phyloP scores from a whole-genome alignment of 2,797 vertebrate genomes.

The Microctenopoma lineatum region DNA sequence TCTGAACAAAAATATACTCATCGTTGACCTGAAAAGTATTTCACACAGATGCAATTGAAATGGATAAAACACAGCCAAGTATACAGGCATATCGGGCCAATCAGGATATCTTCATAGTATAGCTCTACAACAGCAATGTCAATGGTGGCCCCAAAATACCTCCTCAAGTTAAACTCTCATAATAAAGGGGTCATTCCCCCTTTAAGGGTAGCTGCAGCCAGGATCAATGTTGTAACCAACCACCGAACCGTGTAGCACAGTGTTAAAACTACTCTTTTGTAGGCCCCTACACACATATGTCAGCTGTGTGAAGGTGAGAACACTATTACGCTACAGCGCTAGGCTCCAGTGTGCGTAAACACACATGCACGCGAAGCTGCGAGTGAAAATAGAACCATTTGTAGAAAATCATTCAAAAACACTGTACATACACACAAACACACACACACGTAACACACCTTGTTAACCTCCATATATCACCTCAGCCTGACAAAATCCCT shows the following conservation, averaged over 20 bases:
- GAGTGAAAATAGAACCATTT: conserved; percentile 7
- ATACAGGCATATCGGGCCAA: too few relatives aligned
- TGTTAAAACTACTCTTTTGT: not conserved
- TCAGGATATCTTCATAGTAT: not conserved
- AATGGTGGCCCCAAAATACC: not conserved
- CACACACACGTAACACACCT: conserved; percentile 25
- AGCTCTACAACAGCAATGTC: not conserved
- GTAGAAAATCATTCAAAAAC: conserved; percentile 33
- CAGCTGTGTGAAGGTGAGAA: not conserved
- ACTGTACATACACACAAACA: not conserved
- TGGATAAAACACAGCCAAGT: too few relatives aligned
- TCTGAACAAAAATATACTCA: too few relatives aligned
- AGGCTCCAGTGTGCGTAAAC: not conserved
- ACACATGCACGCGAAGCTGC: not conserved
- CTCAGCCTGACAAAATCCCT: conserved; percentile 45
- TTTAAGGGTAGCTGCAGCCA: not conserved
- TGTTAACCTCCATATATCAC: conserved; percentile 64
- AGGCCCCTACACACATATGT: not conserved
- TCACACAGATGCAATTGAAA: too few relatives aligned
- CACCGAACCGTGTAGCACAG: too few relatives aligned
- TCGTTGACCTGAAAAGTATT: too few relatives aligned
- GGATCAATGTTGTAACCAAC: not conserved
- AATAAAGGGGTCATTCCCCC: not conserved
- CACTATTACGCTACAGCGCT: not conserved
- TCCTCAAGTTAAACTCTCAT: not conserved